Conservation (phyloP, 2,113 vertebrate genomes). For the Thryonomys swinderianus region DNA sequence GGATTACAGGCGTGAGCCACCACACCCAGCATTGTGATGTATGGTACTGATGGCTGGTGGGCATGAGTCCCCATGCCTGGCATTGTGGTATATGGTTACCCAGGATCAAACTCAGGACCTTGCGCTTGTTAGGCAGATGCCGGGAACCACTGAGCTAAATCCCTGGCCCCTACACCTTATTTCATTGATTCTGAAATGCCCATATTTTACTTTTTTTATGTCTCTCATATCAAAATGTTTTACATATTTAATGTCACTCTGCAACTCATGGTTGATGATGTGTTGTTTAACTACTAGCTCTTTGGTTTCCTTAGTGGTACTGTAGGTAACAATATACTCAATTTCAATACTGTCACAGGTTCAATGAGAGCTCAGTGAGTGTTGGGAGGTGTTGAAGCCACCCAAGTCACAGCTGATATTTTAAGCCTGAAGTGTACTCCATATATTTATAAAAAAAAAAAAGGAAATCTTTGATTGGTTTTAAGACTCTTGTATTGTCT, state of each 20-base stretch:
- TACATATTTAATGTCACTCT: background rate
- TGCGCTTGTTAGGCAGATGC: too few relatives aligned
- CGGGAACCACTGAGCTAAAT: too few relatives aligned
- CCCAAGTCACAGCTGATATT: background rate
- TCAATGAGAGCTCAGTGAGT: background rate
- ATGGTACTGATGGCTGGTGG: too few relatives aligned
- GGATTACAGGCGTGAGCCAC: too few relatives aligned
- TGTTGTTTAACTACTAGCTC: background rate
- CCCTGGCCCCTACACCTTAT: too few relatives aligned
- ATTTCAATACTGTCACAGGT: background rate
- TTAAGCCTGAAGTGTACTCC: background rate
- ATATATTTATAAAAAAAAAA: background rate
- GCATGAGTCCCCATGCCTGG: too few relatives aligned
- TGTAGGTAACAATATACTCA: background rate
- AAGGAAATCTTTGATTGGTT: background rate
- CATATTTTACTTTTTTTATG: background rate
- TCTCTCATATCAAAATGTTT: background rate
- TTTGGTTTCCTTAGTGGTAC: background rate
- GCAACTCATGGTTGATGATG: background rate
- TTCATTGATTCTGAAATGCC: slow-evolving; percentile 21
- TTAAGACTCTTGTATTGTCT: background rate
- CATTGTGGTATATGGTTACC: too few relatives aligned
- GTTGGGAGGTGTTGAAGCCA: background rate
- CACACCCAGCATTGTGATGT: too few relatives aligned
- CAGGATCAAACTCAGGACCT: too few relatives aligned